Evolutionary conservation across 2,113 vertebrate genomes (phyloP).

Genomic region (Drymodes brunneopygia): DNA sequence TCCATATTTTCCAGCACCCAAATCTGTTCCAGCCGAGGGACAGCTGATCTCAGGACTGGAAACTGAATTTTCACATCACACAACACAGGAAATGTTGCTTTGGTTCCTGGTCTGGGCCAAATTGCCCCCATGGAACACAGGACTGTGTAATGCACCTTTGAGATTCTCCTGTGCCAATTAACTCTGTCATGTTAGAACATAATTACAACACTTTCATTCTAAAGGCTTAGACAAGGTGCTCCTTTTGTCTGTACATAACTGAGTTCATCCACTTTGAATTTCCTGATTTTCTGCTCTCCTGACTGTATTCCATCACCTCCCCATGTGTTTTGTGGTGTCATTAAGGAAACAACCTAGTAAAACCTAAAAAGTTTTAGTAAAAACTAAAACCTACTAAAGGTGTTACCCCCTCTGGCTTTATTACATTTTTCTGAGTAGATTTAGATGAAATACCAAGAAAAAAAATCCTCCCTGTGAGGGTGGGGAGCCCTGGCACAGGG

Average conservation of each 20-base stretch:
- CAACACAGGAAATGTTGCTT: not conserved
- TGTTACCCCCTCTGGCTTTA: not conserved
- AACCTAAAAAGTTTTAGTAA: too few relatives aligned
- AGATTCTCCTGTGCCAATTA: not conserved
- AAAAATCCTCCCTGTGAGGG: not conserved
- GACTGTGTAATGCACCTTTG: accelerated
- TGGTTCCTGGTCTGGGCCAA: not conserved
- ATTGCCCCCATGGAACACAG: not conserved
- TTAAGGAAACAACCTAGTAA: not conserved
- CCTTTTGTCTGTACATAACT: not conserved
- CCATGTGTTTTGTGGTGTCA: not conserved
- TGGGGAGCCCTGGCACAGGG: not conserved
- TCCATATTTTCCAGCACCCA: accelerated
- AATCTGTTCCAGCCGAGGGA: not conserved
- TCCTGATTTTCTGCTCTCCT: not conserved
- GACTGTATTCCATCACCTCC: not conserved
- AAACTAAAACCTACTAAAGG: not conserved
- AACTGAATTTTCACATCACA: not conserved
- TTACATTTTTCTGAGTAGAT: not conserved
- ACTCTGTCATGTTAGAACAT: not conserved
- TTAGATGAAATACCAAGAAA: not conserved
- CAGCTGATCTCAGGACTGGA: not conserved
- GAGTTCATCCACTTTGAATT: not conserved
- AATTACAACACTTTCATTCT: not conserved
- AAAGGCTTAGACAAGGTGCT: not conserved